Conservation (phyloP, 2,888 invertebrate genomes). For the Drosophila heteroneura region DNA sequence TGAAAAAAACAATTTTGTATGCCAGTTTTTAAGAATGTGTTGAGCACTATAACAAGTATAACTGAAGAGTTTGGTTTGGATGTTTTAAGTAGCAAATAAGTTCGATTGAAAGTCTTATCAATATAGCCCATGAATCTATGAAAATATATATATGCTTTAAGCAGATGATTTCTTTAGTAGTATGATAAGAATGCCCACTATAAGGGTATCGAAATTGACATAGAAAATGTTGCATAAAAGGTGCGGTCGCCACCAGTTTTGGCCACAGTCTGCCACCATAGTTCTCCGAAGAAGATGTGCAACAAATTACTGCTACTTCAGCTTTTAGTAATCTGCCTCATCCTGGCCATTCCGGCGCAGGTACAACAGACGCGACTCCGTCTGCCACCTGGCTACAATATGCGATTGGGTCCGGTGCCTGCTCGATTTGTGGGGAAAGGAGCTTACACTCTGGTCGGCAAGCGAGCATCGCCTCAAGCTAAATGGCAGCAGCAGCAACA, state of each 20-base stretch:
- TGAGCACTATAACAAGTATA: not conserved
- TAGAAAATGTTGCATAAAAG: constrained; percentile 63
- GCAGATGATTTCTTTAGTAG: not conserved
- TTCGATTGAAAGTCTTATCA: not conserved
- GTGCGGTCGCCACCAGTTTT: constrained; percentile 17
- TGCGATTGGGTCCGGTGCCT: constrained; percentile 40
- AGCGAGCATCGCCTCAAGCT: constrained; percentile 30
- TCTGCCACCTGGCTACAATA: constrained; percentile 45
- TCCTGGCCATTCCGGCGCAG: constrained; percentile 16
- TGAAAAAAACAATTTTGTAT: not conserved
- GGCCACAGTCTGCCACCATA: constrained; percentile 44
- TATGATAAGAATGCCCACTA: not conserved
- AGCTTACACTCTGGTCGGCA: constrained; percentile 53
- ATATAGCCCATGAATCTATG: not conserved
- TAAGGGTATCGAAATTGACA: constrained; percentile 35
- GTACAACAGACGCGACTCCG: constrained; percentile 41
- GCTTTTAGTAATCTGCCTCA: constrained; percentile 31
- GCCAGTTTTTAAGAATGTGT: too few relatives aligned
- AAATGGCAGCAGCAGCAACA: constrained; percentile 33
- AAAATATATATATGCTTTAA: not conserved
- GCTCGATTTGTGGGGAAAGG: constrained; percentile 59
- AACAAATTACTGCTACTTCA: constrained; percentile 30
- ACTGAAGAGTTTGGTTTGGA: too few relatives aligned
- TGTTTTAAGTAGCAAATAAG: not conserved
- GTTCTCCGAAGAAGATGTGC: constrained; percentile 64